Conservation (phyloP, 2,113 vertebrate genomes). For the Scytalopus superciliaris region DNA sequence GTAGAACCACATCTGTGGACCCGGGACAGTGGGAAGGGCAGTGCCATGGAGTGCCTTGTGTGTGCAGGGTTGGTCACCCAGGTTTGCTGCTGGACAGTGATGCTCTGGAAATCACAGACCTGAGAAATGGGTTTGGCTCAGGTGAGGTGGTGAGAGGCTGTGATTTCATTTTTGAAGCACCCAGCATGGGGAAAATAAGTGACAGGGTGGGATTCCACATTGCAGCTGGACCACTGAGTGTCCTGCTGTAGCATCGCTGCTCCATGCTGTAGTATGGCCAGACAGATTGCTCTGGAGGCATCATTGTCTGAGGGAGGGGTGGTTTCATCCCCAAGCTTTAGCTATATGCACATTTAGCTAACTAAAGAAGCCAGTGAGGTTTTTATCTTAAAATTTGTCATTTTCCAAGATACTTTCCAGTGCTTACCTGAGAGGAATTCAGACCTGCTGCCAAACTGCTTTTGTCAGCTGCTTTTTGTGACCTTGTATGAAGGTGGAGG, state of each 20-base stretch:
- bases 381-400: background rate
- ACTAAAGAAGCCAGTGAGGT: accelerated
- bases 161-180: background rate
- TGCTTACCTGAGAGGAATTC: background rate
- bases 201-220: background rate
- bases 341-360: background rate
- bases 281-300: background rate
- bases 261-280: accelerated
- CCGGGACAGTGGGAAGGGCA: background rate
- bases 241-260: background rate
- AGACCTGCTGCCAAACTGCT: background rate
- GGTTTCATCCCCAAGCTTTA: background rate
- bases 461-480: background rate
- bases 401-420: background rate
- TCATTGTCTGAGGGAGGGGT: accelerated
- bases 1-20: background rate
- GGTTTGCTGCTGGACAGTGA: background rate
- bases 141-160: background rate
- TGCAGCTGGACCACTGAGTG: background rate
- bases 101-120: background rate
- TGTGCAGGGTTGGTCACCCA: background rate
- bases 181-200: background rate
- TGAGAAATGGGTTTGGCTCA: background rate
- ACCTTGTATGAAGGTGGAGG: background rate
- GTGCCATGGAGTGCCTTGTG: background rate